These are phyloP conservation scores for Morelia viridis DNA, from an alignment of 2,797 vertebrate species.

Conservation along the genomic window DNA sequence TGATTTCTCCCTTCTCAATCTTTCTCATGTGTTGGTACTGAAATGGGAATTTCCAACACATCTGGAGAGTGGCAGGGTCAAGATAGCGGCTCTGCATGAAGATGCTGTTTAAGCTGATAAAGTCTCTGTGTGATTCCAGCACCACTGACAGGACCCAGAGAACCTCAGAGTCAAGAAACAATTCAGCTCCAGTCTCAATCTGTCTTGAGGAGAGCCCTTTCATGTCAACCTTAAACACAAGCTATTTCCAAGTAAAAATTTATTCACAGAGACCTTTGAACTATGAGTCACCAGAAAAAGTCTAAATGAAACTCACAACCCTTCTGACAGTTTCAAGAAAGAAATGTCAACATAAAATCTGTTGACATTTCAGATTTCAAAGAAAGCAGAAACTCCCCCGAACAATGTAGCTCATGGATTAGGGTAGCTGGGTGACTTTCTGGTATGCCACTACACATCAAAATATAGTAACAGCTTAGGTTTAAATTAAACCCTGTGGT, in stretches of 20 bases:
- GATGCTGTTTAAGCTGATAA: neutral
- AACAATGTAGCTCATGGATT: neutral
- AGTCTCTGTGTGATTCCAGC: neutral
- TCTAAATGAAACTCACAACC: slow-evolving; percentile 1
- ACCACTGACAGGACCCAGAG: neutral
- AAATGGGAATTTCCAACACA: neutral
- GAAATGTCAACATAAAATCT: slow-evolving; percentile 6
- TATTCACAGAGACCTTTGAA: neutral
- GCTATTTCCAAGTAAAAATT: neutral
- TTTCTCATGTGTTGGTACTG: neutral
- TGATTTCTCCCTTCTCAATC: neutral
- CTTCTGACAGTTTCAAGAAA: neutral
- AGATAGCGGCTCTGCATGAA: neutral
- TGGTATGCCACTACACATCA: neutral
- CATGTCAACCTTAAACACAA: neutral
- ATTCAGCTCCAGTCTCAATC: neutral
- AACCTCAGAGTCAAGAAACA: neutral
- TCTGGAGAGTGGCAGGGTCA: neutral
- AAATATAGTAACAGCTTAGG: neutral
- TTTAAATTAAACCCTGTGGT: slow-evolving; percentile 8
- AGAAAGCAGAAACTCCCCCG: neutral
- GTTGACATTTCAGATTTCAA: slow-evolving; percentile 9
- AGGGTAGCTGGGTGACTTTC: neutral
- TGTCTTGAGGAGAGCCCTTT: too few species aligned
- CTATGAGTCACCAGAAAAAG: slow-evolving; percentile 1